Evolutionary conservation across 2,888 invertebrate genomes (phyloP).

Genomic region (Caenorhabditis japonica): DNA sequence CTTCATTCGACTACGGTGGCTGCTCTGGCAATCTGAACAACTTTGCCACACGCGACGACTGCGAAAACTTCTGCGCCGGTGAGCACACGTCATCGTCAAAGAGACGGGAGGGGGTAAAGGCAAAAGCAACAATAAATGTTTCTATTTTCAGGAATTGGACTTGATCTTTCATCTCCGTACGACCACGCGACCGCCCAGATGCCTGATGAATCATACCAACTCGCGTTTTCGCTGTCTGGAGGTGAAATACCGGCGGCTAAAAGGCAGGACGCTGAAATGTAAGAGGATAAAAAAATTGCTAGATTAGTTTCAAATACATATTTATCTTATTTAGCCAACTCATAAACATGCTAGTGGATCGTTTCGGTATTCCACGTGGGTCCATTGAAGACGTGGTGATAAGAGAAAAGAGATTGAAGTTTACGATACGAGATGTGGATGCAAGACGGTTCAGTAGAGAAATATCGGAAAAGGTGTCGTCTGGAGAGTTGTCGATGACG

Average conservation of each 20-base stretch:
- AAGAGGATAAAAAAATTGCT: background rate
- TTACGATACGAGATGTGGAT: slow-evolving; percentile 63
- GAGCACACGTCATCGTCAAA: background rate
- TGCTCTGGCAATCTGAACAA: slow-evolving; percentile 74
- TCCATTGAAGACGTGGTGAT: slow-evolving; percentile 60
- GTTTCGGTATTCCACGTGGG: slow-evolving; percentile 50
- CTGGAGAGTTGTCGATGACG: slow-evolving; percentile 53
- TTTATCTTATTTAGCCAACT: slow-evolving; percentile 20
- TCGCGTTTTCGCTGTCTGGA: slow-evolving; percentile 69
- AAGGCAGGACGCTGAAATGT: slow-evolving; percentile 58
- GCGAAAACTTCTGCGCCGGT: slow-evolving; percentile 63
- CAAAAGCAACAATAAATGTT: too few relatives aligned
- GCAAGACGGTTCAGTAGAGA: slow-evolving; percentile 61
- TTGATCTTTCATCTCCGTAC: slow-evolving; percentile 57
- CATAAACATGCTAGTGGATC: slow-evolving; percentile 30
- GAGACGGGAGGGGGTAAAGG: background rate
- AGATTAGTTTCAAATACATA: background rate
- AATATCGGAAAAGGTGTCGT: slow-evolving; percentile 66
- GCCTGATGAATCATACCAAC: slow-evolving; percentile 58
- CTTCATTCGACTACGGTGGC: slow-evolving; percentile 70
- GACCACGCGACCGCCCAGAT: slow-evolving; percentile 50
- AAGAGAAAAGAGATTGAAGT: slow-evolving; percentile 64
- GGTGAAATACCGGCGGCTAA: slow-evolving; percentile 51
- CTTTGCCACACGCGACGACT: slow-evolving; percentile 66
- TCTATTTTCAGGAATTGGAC: slow-evolving; percentile 59